A percentile compares a stretch with the other conserved stretches of the same genome.
Conservation (phyloP, 2,888 invertebrate species). For the Gonocerus acuteangulatus region DNA sequence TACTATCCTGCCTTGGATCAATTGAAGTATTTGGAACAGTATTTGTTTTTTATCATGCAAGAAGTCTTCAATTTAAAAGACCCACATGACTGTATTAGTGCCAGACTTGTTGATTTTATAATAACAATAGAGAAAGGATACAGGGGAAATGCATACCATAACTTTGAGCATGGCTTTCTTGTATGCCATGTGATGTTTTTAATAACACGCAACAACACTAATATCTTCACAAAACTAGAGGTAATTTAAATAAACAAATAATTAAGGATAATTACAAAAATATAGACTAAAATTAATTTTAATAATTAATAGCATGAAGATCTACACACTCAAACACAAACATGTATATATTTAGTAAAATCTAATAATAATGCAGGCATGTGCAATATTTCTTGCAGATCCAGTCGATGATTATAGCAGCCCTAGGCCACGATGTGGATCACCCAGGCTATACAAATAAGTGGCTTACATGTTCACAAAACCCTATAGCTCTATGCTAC, state of each 20-base stretch:
- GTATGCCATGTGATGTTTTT: conserved; percentile 56
- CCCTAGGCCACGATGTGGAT: conserved; percentile 56
- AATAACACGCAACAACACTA: conserved; percentile 48
- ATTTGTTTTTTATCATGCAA: conserved; percentile 29
- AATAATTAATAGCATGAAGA: not conserved
- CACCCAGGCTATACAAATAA: conserved; percentile 57
- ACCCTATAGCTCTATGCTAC: conserved; percentile 52
- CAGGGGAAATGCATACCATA: conserved; percentile 53
- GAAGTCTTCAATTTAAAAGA: conserved; percentile 20
- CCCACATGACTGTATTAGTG: not conserved
- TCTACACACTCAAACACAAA: no score
- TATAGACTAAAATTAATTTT: not conserved
- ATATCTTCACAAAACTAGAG: conserved; percentile 48
- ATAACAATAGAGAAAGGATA: conserved; percentile 49
- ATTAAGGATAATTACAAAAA: not conserved
- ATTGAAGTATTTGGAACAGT: conserved; percentile 17
- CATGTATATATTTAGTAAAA: not conserved
- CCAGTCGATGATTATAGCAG: conserved; percentile 50
- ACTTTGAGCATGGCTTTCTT: conserved; percentile 56
- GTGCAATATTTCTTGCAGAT: conserved; percentile 42
- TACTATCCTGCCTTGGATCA: conserved; percentile 30
- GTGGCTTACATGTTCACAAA: conserved; percentile 50
- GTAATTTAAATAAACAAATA: conserved; percentile 40
- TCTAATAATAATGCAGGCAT: not conserved
- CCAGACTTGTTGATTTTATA: conserved; percentile 43